phyloP scores from a whole-genome alignment of 1,140 invertebrate genomes.

The Drosophila albomicans region DNA sequence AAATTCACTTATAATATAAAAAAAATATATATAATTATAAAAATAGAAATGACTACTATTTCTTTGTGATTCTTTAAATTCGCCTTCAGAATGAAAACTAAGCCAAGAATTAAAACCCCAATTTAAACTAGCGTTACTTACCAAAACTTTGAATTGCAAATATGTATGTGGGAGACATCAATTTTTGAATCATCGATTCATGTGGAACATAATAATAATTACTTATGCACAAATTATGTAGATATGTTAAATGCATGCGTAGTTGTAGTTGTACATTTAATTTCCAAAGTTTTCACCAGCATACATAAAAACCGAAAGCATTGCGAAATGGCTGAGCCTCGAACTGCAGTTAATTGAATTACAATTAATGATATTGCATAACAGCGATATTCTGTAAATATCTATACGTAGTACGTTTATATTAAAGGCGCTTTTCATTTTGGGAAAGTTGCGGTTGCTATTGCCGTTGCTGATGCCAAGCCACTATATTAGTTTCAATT shows the following conservation, averaged over 20 bases:
- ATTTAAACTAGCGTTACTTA: too few relatives aligned
- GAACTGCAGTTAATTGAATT: conserved; percentile 64
- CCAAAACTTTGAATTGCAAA: too few relatives aligned
- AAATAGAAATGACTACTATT: too few relatives aligned
- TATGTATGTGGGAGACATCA: too few relatives aligned
- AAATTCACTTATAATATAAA: too few relatives aligned
- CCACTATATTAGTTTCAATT: conserved; percentile 72
- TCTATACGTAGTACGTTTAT: neutral
- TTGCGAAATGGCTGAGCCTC: conserved; percentile 62
- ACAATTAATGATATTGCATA: conserved; percentile 71
- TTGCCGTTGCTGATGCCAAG: conserved; percentile 39
- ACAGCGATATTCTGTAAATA: conserved; percentile 55
- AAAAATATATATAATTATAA: too few relatives aligned
- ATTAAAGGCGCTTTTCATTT: conserved; percentile 72
- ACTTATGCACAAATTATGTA: too few relatives aligned
- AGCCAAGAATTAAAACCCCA: too few relatives aligned
- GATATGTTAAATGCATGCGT: neutral
- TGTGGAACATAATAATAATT: too few relatives aligned
- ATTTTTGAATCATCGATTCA: too few relatives aligned
- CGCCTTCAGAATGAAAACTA: too few relatives aligned
- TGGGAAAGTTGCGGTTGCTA: conserved; percentile 71
- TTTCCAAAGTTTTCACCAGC: conserved; percentile 51
- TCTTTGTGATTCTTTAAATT: too few relatives aligned
- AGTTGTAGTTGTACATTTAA: neutral
- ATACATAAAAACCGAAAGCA: conserved; percentile 66